Evolutionary conservation across 2,888 invertebrate genomes (phyloP).

Genomic region (Hedya salicella): DNA sequence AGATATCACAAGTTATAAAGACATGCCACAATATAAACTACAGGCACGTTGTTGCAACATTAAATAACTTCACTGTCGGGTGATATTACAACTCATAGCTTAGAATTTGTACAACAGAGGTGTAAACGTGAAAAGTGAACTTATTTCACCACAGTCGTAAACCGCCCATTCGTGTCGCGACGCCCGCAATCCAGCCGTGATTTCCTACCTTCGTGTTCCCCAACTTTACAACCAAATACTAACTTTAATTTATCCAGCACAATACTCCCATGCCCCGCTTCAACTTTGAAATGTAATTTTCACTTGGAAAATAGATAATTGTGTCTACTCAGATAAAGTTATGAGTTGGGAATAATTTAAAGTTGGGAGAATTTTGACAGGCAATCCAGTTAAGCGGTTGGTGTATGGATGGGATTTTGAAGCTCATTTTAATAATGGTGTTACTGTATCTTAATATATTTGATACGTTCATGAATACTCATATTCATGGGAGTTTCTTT

Average conservation of each 20-base stretch:
- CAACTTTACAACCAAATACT: constrained; percentile 44
- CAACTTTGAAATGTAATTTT: constrained; percentile 43
- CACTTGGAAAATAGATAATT: constrained; percentile 43
- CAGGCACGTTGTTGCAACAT: constrained; percentile 17
- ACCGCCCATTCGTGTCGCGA: constrained; percentile 48
- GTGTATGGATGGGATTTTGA: background rate
- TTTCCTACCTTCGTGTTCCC: constrained; percentile 52
- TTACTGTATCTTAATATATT: background rate
- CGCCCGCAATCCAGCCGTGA: constrained; percentile 50
- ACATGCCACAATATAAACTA: background rate
- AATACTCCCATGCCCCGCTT: constrained; percentile 36
- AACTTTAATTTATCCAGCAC: constrained; percentile 48
- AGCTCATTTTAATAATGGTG: background rate
- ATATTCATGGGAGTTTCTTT: no score
- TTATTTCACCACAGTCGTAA: constrained; percentile 62
- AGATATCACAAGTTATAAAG: background rate
- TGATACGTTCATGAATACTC: background rate
- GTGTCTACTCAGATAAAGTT: constrained; percentile 41
- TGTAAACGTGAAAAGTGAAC: constrained; percentile 59
- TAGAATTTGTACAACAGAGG: constrained; percentile 53
- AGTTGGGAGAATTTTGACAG: constrained; percentile 30
- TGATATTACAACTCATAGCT: constrained; percentile 9
- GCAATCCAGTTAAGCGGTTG: constrained; percentile 32
- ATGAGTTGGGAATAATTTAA: constrained; percentile 33
- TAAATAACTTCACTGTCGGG: constrained; percentile 18